Conservation (phyloP, 2,888 invertebrate species). For the Busseola fusca region DNA sequence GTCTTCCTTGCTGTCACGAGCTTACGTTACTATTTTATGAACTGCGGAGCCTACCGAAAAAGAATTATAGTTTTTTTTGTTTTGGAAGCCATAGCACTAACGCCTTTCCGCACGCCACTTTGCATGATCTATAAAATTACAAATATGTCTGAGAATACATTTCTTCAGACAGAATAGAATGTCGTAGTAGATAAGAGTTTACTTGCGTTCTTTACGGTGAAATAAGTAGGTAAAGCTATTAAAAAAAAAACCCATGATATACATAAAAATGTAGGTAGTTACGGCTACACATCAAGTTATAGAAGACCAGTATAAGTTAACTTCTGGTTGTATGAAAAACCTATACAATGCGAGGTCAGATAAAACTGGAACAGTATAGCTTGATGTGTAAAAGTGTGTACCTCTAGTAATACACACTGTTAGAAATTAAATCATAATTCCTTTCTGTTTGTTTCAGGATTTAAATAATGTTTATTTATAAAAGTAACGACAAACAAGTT, state of each 20-base stretch:
- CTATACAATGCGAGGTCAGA: too few relatives aligned
- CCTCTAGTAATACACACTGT: neutral
- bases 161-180: neutral
- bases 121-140: slow-evolving; percentile 27
- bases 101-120: slow-evolving; percentile 25
- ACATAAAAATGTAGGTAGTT: neutral
- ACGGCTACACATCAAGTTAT: too few relatives aligned
- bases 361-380: too few relatives aligned
- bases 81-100: slow-evolving; percentile 11
- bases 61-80: slow-evolving; percentile 8
- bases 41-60: neutral
- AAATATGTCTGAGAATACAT: slow-evolving; percentile 21
- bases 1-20: slow-evolving; percentile 36
- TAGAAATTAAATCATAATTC: neutral
- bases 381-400: too few relatives aligned
- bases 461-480: slow-evolving; percentile 41
- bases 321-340: too few relatives aligned
- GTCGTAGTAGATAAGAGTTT: neutral
- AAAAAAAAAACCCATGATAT: neutral
- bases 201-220: neutral
- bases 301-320: too few relatives aligned
- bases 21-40: slow-evolving; percentile 4
- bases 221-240: neutral
- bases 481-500: slow-evolving; percentile 45
- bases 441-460: slow-evolving; percentile 64